Conservation (phyloP, 2,888 invertebrate genomes). For the Proisotoma minuta region DNA sequence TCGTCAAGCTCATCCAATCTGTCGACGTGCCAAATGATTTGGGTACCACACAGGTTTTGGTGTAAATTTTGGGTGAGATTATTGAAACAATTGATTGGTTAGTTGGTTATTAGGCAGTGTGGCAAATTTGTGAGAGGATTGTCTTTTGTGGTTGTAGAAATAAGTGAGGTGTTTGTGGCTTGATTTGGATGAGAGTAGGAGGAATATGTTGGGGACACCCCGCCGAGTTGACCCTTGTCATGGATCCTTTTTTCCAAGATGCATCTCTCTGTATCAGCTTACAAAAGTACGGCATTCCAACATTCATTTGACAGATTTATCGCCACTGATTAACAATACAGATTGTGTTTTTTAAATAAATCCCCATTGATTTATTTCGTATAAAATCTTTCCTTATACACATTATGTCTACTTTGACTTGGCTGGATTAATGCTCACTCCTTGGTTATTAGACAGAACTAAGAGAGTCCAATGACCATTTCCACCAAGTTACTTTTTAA, state of each 20-base stretch:
- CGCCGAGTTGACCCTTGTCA: conserved; percentile 49
- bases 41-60: too few relatives aligned
- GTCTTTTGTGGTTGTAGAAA: background rate
- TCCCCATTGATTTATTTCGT: conserved; percentile 49
- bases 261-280: conserved; percentile 47
- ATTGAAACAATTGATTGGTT: too few relatives aligned
- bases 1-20: conserved; percentile 5
- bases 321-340: conserved; percentile 49
- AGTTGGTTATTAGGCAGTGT: too few relatives aligned
- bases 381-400: conserved; percentile 43
- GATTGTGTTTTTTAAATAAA: conserved; percentile 49
- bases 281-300: conserved; percentile 49
- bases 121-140: background rate
- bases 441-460: background rate
- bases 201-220: conserved; percentile 44
- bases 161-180: background rate
- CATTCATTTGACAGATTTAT: conserved; percentile 49
- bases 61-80: too few relatives aligned
- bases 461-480: conserved; percentile 2
- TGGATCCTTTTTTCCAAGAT: conserved; percentile 45
- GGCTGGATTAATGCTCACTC: background rate
- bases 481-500: background rate
- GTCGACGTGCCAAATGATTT: too few relatives aligned
- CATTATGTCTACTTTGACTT: conserved; percentile 18
- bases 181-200: background rate